A percentile compares a stretch with the other conserved stretches of the same genome.
phyloP scores from a whole-genome alignment of 2,797 vertebrate genomes.

The Periophthalmus magnuspinnatus region DNA sequence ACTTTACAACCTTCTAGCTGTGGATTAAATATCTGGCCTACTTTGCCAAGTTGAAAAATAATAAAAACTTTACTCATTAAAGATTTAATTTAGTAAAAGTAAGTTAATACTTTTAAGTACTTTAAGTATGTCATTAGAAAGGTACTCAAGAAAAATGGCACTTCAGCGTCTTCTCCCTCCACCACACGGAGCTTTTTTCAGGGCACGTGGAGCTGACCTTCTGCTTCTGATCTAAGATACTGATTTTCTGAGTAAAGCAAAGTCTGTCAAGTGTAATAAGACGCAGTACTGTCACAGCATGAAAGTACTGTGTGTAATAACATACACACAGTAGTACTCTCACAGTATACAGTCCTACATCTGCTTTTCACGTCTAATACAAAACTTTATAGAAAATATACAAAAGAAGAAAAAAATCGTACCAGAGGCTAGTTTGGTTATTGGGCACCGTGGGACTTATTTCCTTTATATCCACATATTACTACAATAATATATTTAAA shows the following conservation, averaged over 20 bases:
- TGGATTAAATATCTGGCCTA: neutral
- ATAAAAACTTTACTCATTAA: neutral
- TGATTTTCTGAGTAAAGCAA: too few species aligned
- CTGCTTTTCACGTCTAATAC: neutral
- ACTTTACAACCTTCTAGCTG: neutral
- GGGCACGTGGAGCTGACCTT: too few species aligned
- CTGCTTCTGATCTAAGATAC: too few species aligned
- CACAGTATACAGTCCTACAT: neutral
- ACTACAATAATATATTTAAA: slow-evolving; percentile 1
- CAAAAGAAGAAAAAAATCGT: neutral
- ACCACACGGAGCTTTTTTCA: too few species aligned
- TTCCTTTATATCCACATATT: neutral
- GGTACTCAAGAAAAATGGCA: too few species aligned
- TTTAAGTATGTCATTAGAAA: neutral
- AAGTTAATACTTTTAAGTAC: neutral
- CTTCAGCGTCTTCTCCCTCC: too few species aligned
- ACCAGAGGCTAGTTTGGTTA: neutral
- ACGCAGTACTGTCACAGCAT: too few species aligned
- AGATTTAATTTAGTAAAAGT: neutral
- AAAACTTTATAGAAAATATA: neutral
- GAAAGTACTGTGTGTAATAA: too few species aligned
- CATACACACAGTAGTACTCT: too few species aligned
- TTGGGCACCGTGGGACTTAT: neutral
- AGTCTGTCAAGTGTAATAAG: too few species aligned
- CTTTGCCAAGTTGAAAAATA: neutral